Conservation (phyloP, 2,888 invertebrate species). For the Acleris holmiana region DNA sequence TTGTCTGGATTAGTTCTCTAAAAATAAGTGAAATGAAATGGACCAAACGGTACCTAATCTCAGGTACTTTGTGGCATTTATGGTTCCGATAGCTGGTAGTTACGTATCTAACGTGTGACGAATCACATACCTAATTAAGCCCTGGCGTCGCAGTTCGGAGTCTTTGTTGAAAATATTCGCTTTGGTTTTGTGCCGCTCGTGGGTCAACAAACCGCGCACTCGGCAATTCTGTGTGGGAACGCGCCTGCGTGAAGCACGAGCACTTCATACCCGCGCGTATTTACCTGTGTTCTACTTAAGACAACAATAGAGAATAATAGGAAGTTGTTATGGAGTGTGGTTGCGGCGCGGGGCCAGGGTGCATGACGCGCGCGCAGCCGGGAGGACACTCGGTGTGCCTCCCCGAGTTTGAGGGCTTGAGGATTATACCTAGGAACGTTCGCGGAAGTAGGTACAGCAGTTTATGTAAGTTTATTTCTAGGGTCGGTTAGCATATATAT, state of each 20-base stretch:
- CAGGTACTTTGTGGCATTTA: too few relatives aligned
- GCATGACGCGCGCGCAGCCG: background rate
- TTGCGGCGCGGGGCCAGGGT: too few relatives aligned
- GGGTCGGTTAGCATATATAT: too few relatives aligned
- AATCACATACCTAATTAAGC: background rate
- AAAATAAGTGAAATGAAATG: too few relatives aligned
- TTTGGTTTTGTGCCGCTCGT: background rate
- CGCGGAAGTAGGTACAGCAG: too few relatives aligned
- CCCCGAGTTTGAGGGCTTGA: background rate
- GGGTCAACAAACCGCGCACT: background rate
- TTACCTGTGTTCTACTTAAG: constrained; percentile 3
- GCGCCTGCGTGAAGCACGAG: background rate
- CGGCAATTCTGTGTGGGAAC: background rate
- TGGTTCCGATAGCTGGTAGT: too few relatives aligned
- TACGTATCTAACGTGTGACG: too few relatives aligned
- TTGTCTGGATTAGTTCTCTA: too few relatives aligned
- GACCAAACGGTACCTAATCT: too few relatives aligned
- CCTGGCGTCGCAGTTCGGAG: background rate
- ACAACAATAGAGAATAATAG: constrained; percentile 7
- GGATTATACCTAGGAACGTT: too few relatives aligned
- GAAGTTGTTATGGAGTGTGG: too few relatives aligned
- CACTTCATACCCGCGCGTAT: constrained; percentile 5
- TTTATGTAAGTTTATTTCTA: too few relatives aligned
- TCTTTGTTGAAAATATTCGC: background rate
- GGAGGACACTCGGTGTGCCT: background rate